Conservation (phyloP, 30 jellyfish, hydroid and myxozoan genomes). For the Hydra vulgaris region DNA sequence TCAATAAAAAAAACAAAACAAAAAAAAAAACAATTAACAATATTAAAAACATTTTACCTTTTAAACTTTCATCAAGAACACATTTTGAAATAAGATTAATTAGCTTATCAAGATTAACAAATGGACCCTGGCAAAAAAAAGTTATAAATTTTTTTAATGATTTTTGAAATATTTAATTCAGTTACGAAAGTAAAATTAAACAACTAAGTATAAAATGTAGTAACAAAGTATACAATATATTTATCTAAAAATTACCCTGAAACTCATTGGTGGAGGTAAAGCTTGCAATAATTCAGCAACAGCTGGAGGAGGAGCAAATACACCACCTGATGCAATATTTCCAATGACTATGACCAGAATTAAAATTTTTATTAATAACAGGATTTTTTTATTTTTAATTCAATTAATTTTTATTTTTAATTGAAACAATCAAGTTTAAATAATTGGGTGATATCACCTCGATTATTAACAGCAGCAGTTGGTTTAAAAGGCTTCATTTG, state of each 20-base stretch:
- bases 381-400: background rate
- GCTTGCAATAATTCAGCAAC: constrained; percentile 52
- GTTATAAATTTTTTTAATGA: too few species aligned
- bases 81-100: constrained; percentile 35
- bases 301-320: constrained; percentile 96
- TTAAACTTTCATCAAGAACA: constrained; percentile 26
- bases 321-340: constrained; percentile 93
- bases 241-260: constrained; percentile 56
- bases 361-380: background rate
- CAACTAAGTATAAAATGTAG: too few species aligned
- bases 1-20: too few species aligned
- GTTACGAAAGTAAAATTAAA: too few species aligned
- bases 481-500: constrained; percentile 97
- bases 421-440: too few species aligned
- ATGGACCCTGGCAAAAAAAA: constrained; percentile 74
- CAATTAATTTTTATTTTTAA: too few species aligned
- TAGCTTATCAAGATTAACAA: constrained; percentile 76
- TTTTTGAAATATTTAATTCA: too few species aligned
- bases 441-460: too few species aligned
- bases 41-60: background rate
- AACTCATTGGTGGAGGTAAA: constrained; percentile 89
- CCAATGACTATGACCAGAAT: constrained; percentile 57
- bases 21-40: background rate
- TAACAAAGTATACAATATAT: background rate
- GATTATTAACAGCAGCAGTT: constrained; percentile 42